Evolutionary conservation across 2,888 invertebrate genomes (phyloP).

Genomic region (Pristionchus entomophagus): DNA sequence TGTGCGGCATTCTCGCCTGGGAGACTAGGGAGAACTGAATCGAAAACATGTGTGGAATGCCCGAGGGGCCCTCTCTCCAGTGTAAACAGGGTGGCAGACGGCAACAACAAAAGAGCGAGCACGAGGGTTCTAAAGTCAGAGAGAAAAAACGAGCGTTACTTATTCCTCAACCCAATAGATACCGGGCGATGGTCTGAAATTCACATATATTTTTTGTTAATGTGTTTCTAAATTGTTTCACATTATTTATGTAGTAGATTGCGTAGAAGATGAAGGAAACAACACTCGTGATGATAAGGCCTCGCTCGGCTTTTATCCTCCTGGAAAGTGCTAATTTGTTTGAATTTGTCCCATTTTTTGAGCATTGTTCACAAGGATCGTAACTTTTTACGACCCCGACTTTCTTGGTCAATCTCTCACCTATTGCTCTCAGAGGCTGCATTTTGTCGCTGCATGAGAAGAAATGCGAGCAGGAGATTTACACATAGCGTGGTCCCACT

Average conservation of each 20-base stretch:
- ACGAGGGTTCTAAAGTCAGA: too few relatives aligned
- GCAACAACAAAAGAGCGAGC: too few relatives aligned
- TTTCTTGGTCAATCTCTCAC: neutral
- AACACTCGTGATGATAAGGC: neutral
- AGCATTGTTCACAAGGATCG: neutral
- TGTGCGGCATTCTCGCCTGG: too few relatives aligned
- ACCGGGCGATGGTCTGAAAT: neutral
- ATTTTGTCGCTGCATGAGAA: neutral
- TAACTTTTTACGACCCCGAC: neutral
- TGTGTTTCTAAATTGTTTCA: neutral
- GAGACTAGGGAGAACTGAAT: too few relatives aligned
- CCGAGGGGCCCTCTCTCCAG: too few relatives aligned
- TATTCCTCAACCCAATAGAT: too few relatives aligned
- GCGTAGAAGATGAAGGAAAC: neutral
- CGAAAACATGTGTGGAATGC: too few relatives aligned
- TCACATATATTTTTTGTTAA: neutral
- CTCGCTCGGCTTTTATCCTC: neutral
- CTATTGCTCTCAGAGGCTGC: neutral
- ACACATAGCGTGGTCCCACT: neutral
- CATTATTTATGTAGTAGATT: neutral
- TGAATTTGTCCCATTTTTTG: neutral
- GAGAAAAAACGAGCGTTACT: too few relatives aligned
- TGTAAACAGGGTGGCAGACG: too few relatives aligned
- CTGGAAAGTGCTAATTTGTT: neutral
- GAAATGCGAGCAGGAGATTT: neutral